phyloP scores from a whole-genome alignment of 2,888 invertebrate species.

The Ptilodon capucinus region DNA sequence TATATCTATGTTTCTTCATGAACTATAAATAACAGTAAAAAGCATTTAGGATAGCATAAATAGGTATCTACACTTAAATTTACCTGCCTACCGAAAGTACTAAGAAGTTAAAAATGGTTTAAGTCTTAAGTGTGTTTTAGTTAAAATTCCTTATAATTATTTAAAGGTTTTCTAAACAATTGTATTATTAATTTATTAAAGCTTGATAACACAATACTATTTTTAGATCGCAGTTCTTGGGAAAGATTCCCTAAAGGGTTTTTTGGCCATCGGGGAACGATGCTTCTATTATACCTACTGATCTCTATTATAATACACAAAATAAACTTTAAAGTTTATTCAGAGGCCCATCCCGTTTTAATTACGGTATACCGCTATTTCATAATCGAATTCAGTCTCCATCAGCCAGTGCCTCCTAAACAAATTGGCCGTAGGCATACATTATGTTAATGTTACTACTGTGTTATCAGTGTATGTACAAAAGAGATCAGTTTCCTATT shows the following conservation, averaged over 20 bases:
- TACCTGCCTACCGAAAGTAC: background rate
- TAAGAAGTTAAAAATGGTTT: background rate
- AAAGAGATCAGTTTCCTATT: background rate
- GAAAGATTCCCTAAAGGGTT: slow-evolving; percentile 6
- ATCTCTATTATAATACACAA: background rate
- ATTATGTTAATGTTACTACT: too few species aligned
- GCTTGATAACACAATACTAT: slow-evolving; percentile 32
- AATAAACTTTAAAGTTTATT: too few species aligned
- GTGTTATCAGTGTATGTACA: background rate
- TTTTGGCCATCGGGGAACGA: background rate
- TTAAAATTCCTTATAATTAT: slow-evolving; percentile 16
- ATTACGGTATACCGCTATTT: too few species aligned
- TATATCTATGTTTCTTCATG: too few species aligned
- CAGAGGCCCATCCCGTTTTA: too few species aligned
- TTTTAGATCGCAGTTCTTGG: slow-evolving; percentile 8
- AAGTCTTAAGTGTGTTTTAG: slow-evolving; percentile 4
- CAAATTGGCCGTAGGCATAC: too few species aligned
- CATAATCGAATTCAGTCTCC: too few species aligned
- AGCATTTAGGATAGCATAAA: background rate
- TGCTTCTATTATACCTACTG: background rate
- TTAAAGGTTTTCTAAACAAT: slow-evolving; percentile 13
- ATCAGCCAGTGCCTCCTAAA: too few species aligned
- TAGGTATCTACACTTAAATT: too few species aligned
- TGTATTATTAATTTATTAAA: slow-evolving; percentile 31
- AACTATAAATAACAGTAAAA: background rate